These are phyloP conservation scores for Laupala kohalensis DNA, from an alignment of 1,140 invertebrate genomes.

Conservation along the genomic window DNA sequence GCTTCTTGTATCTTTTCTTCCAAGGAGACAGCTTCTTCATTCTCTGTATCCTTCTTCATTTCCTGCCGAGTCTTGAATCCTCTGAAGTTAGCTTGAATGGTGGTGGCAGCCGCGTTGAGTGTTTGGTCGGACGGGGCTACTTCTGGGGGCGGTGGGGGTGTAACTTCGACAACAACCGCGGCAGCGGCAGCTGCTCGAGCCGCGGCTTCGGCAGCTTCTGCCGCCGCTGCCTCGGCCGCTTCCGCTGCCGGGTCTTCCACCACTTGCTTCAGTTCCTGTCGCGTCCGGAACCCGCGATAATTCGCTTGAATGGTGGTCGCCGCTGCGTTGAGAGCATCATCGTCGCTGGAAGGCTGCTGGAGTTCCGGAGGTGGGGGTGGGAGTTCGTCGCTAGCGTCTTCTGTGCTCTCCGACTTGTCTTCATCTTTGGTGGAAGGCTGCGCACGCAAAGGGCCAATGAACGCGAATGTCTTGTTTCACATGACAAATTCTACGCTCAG, in stretches of 20 bases:
- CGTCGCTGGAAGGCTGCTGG: neutral
- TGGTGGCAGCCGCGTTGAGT: constrained; percentile 16
- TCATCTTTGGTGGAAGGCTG: neutral
- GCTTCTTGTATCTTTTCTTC: too few species aligned
- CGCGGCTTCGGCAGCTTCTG: constrained; percentile 20
- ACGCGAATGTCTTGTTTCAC: too few species aligned
- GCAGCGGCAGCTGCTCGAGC: neutral
- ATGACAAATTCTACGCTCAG: too few species aligned
- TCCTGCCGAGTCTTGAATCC: constrained; percentile 17
- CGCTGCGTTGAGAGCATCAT: constrained; percentile 22
- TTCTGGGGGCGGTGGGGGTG: neutral
- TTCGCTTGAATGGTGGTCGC: constrained; percentile 35
- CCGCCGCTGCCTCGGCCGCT: constrained; percentile 16
- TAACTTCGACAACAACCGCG: neutral
- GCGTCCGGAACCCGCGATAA: constrained; percentile 28
- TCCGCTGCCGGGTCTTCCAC: constrained; percentile 18
- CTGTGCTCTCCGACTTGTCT: neutral
- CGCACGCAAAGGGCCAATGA: neutral
- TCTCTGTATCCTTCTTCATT: constrained; percentile 15
- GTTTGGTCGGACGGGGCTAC: neutral
- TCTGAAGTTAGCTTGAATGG: constrained; percentile 19
- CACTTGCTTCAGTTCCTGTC: constrained; percentile 21
- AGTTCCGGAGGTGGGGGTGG: neutral
- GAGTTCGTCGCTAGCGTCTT: neutral
- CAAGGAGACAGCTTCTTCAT: constrained; percentile 6